Conservation (phyloP, 1,140 invertebrate genomes). For the Hypothenemus hampei region DNA sequence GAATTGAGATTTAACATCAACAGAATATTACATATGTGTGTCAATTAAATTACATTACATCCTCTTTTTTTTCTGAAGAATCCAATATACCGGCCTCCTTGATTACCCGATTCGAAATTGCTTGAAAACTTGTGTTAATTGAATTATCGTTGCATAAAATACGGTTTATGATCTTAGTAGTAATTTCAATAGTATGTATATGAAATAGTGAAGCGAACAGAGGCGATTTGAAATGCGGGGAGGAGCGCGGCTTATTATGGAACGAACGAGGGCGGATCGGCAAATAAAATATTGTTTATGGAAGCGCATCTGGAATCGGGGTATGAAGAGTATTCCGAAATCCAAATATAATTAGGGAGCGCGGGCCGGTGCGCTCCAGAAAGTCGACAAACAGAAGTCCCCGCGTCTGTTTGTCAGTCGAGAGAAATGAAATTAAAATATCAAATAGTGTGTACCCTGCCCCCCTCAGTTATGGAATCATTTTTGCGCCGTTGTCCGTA, state of each 20-base stretch:
- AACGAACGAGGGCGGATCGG: neutral
- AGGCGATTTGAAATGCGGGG: neutral
- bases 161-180: too few species aligned
- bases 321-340: slow-evolving; percentile 4
- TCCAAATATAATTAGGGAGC: slow-evolving; percentile 14
- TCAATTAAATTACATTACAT: too few species aligned
- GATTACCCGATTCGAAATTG: too few species aligned
- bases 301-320: slow-evolving; percentile 9
- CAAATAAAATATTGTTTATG: slow-evolving; percentile 18
- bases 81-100: too few species aligned
- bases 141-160: too few species aligned
- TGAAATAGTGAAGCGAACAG: neutral
- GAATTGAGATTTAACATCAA: too few species aligned
- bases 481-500: slow-evolving; percentile 7
- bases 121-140: too few species aligned
- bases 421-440: slow-evolving; percentile 16
- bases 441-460: slow-evolving; percentile 14
- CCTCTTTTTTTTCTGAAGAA: too few species aligned
- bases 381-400: slow-evolving; percentile 13
- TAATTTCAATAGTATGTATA: too few species aligned
- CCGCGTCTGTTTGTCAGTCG: slow-evolving; percentile 6
- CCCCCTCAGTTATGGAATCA: slow-evolving; percentile 5
- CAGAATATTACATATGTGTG: too few species aligned
- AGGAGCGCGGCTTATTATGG: slow-evolving; percentile 1
- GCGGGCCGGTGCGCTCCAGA: slow-evolving; percentile 3